These are phyloP conservation scores for Cactoblastis cactorum DNA, from an alignment of 2,888 invertebrate species.

Conservation along the genomic window DNA sequence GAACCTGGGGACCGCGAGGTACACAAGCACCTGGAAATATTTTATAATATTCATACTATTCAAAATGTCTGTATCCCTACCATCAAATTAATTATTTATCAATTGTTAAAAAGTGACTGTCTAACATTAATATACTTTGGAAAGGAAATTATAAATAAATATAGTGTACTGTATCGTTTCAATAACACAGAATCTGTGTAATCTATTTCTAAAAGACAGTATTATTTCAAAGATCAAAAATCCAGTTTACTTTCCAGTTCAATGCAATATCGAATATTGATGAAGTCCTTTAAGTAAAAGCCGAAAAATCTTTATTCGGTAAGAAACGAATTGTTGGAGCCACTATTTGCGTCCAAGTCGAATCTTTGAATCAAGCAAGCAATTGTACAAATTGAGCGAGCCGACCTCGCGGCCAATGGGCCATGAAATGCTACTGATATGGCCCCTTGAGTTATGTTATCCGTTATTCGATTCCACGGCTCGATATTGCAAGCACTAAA, in stretches of 20 bases:
- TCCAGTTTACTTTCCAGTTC: not conserved
- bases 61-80: not conserved
- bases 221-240: too few species aligned
- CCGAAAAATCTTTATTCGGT: not conserved
- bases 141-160: too few species aligned
- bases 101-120: too few species aligned
- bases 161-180: too few species aligned
- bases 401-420: constrained; percentile 29
- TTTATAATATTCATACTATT: constrained; percentile 1
- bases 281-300: not conserved
- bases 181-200: too few species aligned
- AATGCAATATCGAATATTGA: not conserved
- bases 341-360: not conserved
- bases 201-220: too few species aligned
- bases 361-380: constrained; percentile 27
- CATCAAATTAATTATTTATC: not conserved
- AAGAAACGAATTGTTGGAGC: not conserved
- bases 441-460: constrained; percentile 45
- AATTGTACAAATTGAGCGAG: constrained; percentile 47
- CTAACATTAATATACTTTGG: too few species aligned
- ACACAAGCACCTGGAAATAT: not conserved
- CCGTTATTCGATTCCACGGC: constrained; percentile 37
- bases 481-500: constrained; percentile 9
- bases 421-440: constrained; percentile 50
- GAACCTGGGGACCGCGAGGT: not conserved